phyloP scores from a whole-genome alignment of 2,113 vertebrate species.

The Cygnus atratus region DNA sequence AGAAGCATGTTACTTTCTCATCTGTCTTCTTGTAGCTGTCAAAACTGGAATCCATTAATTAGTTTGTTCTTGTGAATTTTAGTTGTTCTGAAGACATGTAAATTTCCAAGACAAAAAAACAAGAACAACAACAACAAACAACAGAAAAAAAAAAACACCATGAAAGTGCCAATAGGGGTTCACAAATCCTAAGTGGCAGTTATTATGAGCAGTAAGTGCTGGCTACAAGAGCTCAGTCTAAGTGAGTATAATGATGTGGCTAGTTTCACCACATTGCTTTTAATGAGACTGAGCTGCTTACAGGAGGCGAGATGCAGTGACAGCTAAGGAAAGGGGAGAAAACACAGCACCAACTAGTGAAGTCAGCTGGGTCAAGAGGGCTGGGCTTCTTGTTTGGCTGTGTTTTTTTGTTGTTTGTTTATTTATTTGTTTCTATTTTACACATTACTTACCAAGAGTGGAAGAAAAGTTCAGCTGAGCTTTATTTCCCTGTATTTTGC shows the following conservation, averaged over 20 bases:
- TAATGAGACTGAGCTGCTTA: constrained; percentile 73
- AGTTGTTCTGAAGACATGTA: constrained; percentile 81
- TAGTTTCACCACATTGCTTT: constrained; percentile 71
- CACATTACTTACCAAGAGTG: neutral
- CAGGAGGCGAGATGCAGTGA: neutral
- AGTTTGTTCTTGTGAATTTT: constrained; percentile 84
- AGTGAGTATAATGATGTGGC: constrained; percentile 75
- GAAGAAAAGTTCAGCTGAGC: neutral
- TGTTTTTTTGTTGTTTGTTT: neutral
- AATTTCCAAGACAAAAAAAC: constrained; percentile 71
- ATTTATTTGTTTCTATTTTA: neutral
- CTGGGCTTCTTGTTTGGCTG: neutral
- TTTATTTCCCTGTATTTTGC: constrained; percentile 34
- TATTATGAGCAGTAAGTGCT: constrained; percentile 39
- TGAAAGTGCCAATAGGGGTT: constrained; percentile 52
- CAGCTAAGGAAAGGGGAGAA: constrained; percentile 20
- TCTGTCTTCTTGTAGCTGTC: constrained; percentile 93
- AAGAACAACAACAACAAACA: neutral
- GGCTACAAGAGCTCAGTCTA: constrained; percentile 61
- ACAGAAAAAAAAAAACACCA: neutral
- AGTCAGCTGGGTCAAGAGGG: constrained; percentile 46
- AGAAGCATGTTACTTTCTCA: constrained; percentile 88
- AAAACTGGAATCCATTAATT: constrained; percentile 95
- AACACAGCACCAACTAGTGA: constrained; percentile 42
- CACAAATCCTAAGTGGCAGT: constrained; percentile 63